Evolutionary conservation across 37 sponge, comb jelly and placozoan genomes (phyloP).

Genomic region (Oopsacas minuta): DNA sequence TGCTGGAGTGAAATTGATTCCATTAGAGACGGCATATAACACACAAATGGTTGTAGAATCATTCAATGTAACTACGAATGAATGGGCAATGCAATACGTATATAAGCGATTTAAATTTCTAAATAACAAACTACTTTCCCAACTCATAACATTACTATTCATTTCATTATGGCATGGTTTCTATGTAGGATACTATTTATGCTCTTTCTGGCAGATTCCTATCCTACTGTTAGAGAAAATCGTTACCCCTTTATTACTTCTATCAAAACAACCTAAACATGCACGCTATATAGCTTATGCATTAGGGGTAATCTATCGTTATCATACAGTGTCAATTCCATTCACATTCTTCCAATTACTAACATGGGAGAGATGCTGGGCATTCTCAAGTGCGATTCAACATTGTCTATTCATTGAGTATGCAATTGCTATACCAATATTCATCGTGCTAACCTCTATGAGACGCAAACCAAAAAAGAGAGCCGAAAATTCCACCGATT

Average conservation of each 20-base stretch:
- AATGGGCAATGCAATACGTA: conserved; percentile 55
- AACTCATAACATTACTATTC: conserved; percentile 42
- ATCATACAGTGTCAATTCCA: neutral
- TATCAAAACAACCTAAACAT: neutral
- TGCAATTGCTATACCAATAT: neutral
- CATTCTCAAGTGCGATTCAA: neutral
- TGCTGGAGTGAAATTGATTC: conserved; percentile 36
- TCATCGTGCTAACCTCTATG: neutral
- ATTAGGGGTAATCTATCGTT: neutral
- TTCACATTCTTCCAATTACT: conserved; percentile 13
- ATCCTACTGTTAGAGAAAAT: conserved; percentile 36
- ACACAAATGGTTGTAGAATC: conserved; percentile 44
- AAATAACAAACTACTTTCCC: conserved; percentile 46
- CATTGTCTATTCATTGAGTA: neutral
- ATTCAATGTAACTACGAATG: conserved; percentile 66
- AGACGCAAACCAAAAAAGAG: neutral
- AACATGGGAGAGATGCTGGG: conserved; percentile 14
- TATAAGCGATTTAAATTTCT: conserved; percentile 63
- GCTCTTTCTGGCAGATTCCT: conserved; percentile 48
- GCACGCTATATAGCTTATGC: neutral
- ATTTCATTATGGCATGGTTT: conserved; percentile 79
- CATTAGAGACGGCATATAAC: conserved; percentile 35
- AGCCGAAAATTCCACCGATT: neutral
- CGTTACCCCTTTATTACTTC: neutral
- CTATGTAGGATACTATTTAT: conserved; percentile 64